Evolutionary conservation across 2,888 invertebrate genomes (phyloP).

Genomic region (Drosophila neonasuta): DNA sequence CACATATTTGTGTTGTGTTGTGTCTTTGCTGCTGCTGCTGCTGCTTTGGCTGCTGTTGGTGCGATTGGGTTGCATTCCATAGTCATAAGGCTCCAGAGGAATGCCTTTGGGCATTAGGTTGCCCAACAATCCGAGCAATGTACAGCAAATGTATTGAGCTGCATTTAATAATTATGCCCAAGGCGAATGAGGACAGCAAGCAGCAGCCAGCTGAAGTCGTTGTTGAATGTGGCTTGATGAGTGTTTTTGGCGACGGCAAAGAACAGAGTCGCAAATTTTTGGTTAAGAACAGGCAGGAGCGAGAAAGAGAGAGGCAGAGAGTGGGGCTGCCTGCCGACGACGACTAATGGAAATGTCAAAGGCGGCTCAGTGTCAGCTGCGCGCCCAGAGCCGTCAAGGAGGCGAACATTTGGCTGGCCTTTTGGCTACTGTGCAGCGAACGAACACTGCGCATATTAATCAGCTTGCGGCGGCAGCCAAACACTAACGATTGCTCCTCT

Average conservation of each 20-base stretch:
- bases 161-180: conserved; percentile 81
- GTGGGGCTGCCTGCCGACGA: conserved; percentile 16
- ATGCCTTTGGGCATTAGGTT: conserved; percentile 75
- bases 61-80: conserved; percentile 80
- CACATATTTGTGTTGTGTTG: conserved; percentile 59
- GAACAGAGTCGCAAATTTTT: conserved; percentile 50
- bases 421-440: conserved; percentile 53
- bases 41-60: conserved; percentile 46
- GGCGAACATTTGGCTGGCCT: conserved; percentile 45
- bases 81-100: conserved; percentile 75
- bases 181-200: conserved; percentile 26
- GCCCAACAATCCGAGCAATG: conserved; percentile 77
- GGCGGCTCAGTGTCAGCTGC: conserved; percentile 79
- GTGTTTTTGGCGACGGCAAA: conserved; percentile 33
- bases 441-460: conserved; percentile 74
- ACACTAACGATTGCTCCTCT: conserved; percentile 35
- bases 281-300: conserved; percentile 13
- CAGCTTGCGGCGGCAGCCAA: conserved; percentile 33
- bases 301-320: too few species aligned
- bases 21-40: conserved; percentile 6
- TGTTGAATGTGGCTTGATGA: conserved; percentile 23
- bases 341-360: conserved; percentile 78
- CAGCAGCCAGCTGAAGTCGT: not conserved
- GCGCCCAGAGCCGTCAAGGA: conserved; percentile 57
- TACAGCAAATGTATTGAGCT: conserved; percentile 81